Evolutionary conservation across 1,140 invertebrate species (phyloP), one percentile per base, ranked within the genome.

Genomic region (Mamestra configurata): DNA sequence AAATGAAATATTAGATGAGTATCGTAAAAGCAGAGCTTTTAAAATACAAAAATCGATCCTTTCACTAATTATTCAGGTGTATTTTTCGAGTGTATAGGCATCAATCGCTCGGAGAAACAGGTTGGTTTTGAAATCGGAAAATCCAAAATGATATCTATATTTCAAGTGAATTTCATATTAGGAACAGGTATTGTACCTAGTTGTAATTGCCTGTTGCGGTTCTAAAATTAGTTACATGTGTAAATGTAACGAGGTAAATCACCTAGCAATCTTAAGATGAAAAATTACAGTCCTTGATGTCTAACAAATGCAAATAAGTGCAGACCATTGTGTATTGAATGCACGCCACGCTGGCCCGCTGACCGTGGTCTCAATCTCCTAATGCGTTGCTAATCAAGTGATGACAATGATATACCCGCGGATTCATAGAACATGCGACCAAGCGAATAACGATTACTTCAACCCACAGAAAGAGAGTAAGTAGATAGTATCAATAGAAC

Each of bases 331-430:
- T 75, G 51, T 35, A 70, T 57, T 66, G 78, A 79, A 78, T 78
- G 53, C 49, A 71, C 66, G 72, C 79, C 53, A 64, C 27, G 27
- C 1, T 40, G 6, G 37, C 37, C 43, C 66, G 80, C 61, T 83
- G 83, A 82, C 85, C 83, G 78, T 80, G 81, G 72, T 22, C 79
- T 73, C 77, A 66, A 73, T 82, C 57, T 59, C 70, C 77, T 75
- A 51, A 57, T 66, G 73, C 68, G 61, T 22, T 43, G 49, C 59
- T 80, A 82, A 80, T 31, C 27, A 31, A 31, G 27, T 31, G 27
- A 31, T 81, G 71, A 79, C 40, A 27, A 61, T 73, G 24, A 80
- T 46, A 70, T 22, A 24, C n/a, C 22, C 22, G 15, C 49, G 4
- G 13, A 59, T 43, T 37, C 49, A 57, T 22, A 72, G 46, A 72